Evolutionary conservation across 2,113 vertebrate species (phyloP).

Genomic region (Gracilinanus agilis): DNA sequence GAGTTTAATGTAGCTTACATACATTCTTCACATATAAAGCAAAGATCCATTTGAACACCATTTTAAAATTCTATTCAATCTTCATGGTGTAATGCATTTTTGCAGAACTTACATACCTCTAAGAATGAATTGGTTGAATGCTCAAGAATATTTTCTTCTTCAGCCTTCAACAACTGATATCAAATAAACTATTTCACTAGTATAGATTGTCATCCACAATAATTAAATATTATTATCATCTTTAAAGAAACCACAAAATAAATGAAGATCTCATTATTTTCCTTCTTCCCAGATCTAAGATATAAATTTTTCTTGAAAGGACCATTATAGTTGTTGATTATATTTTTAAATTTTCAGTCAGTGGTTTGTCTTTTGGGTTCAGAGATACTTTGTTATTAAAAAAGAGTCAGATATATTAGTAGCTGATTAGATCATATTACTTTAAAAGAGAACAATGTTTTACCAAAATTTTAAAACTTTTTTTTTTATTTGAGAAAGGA

Average conservation of each 20-base stretch:
- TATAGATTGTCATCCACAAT: conserved; percentile 37
- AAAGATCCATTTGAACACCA: conserved; percentile 43
- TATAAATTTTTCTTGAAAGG: neutral
- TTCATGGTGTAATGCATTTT: conserved; percentile 51
- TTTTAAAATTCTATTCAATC: conserved; percentile 57
- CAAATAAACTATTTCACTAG: conserved; percentile 44
- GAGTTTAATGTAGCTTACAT: conserved; percentile 49
- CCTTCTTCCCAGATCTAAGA: conserved; percentile 55
- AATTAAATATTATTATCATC: conserved; percentile 54
- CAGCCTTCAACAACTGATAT: conserved; percentile 32
- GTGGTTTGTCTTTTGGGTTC: neutral
- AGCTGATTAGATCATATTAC: conserved; percentile 39
- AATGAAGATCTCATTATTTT: conserved; percentile 29
- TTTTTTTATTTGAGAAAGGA: conserved; percentile 48
- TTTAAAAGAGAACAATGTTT: conserved; percentile 20
- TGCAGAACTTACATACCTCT: conserved; percentile 12
- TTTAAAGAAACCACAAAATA: conserved; percentile 44
- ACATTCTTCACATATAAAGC: conserved; percentile 41
- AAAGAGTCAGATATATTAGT: conserved; percentile 41
- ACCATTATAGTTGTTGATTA: neutral
- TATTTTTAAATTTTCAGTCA: neutral
- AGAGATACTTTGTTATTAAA: conserved; percentile 18
- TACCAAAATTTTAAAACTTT: too few species aligned
- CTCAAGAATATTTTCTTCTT: conserved; percentile 16
- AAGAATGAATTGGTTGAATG: conserved; percentile 56